Conservation (phyloP, 2,797 vertebrate genomes). For the Epinephelus awoara region DNA sequence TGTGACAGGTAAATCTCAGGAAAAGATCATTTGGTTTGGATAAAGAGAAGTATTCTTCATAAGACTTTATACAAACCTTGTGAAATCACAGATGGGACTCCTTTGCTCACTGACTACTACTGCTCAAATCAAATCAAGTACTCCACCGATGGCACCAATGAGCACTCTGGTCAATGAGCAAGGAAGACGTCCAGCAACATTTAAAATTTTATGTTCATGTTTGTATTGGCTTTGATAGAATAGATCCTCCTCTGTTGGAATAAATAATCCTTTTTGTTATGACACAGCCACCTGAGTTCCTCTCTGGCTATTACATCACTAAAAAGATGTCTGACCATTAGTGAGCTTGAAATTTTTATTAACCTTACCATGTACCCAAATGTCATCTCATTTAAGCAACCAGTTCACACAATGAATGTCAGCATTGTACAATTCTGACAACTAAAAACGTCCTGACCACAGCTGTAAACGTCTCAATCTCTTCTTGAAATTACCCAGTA, state of each 20-base stretch:
- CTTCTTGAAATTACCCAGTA: too few species aligned
- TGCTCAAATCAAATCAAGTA: neutral
- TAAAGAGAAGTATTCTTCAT: neutral
- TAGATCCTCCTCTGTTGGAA: neutral
- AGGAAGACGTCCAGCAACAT: neutral
- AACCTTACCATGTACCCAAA: too few species aligned
- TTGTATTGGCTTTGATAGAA: neutral
- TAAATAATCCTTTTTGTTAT: neutral
- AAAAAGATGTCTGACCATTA: neutral
- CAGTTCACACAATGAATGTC: too few species aligned
- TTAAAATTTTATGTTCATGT: neutral
- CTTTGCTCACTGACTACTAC: neutral
- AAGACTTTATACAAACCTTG: constrained; percentile 7
- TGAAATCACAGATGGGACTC: neutral
- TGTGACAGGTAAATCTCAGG: neutral
- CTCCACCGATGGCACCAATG: neutral
- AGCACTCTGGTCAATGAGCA: too few species aligned
- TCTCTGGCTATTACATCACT: neutral
- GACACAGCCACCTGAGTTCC: neutral
- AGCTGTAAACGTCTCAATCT: too few species aligned
- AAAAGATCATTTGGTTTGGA: neutral
- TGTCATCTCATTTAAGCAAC: too few species aligned
- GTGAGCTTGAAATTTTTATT: too few species aligned
- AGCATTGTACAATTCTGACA: too few species aligned
- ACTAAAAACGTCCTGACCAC: too few species aligned